Conservation (phyloP, 2,888 invertebrate genomes). For the Gonocerus acuteangulatus region DNA sequence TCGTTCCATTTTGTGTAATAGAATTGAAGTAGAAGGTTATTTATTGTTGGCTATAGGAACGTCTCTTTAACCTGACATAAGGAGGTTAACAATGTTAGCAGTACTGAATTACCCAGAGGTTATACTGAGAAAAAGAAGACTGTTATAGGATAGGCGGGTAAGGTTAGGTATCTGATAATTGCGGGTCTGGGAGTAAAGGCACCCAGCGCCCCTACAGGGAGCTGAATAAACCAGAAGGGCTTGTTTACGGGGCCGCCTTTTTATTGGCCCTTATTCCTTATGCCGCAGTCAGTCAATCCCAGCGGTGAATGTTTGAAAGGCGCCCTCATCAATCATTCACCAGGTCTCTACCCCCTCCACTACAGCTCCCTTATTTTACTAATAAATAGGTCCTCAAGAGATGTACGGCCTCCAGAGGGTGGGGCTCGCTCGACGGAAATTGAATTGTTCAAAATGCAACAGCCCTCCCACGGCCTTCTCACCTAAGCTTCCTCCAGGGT, state of each 20-base stretch:
- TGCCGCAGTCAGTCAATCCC: conserved; percentile 30
- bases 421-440: not conserved
- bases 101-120: not conserved
- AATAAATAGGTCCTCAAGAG: conserved; percentile 12
- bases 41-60: too few relatives aligned
- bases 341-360: not conserved
- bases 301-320: not conserved
- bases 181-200: conserved; percentile 1
- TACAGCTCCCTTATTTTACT: conserved; percentile 6
- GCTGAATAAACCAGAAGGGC: not conserved
- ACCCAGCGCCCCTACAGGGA: too few relatives aligned
- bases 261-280: conserved; percentile 35
- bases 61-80: too few relatives aligned
- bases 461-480: not conserved
- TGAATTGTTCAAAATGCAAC: conserved; percentile 1
- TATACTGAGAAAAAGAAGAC: not conserved
- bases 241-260: conserved; percentile 32
- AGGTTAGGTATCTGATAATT: not conserved
- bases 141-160: not conserved
- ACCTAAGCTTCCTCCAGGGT: not conserved
- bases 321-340: conserved; percentile 1
- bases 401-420: not conserved
- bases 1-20: too few relatives aligned
- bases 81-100: too few relatives aligned
- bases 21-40: too few relatives aligned